Percentiles rank a stretch among this genome's conserved stretches.
Evolutionary conservation across 2,113 vertebrate species (phyloP).

Genomic region (Cricetomys ansorgei): DNA sequence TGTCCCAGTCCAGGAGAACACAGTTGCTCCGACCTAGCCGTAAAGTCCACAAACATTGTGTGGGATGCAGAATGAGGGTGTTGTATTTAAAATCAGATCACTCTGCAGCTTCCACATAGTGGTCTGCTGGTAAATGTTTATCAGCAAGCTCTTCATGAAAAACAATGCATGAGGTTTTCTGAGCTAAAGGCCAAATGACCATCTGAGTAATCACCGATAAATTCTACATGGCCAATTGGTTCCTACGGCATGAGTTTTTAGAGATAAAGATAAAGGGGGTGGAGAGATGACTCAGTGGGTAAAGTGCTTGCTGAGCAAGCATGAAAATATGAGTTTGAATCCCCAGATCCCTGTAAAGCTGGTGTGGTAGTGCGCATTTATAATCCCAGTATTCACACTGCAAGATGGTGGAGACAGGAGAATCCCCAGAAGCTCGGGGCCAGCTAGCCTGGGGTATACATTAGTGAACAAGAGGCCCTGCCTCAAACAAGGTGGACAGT

Average conservation of each 20-base stretch:
- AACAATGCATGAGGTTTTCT: neutral
- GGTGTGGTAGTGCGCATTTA: fast-evolving
- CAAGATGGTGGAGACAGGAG: too few relatives aligned
- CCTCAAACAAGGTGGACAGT: neutral
- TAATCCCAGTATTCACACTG: too few relatives aligned
- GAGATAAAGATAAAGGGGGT: neutral
- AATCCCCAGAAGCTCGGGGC: neutral
- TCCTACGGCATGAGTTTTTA: neutral
- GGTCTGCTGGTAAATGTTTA: neutral
- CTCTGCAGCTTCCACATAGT: neutral
- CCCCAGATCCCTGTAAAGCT: neutral
- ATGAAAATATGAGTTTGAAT: neutral
- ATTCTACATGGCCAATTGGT: neutral
- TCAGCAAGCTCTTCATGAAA: neutral
- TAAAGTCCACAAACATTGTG: neutral
- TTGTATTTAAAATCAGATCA: neutral
- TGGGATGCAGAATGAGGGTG: neutral
- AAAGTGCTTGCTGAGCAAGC: neutral
- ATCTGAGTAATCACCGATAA: neutral
- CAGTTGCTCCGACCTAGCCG: neutral
- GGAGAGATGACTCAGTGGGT: neutral
- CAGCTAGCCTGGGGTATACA: neutral
- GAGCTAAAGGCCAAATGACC: neutral
- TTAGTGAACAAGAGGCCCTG: neutral
- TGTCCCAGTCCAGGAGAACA: neutral